Conservation (phyloP, 2,888 invertebrate genomes). For the Petrophora chlorosata region DNA sequence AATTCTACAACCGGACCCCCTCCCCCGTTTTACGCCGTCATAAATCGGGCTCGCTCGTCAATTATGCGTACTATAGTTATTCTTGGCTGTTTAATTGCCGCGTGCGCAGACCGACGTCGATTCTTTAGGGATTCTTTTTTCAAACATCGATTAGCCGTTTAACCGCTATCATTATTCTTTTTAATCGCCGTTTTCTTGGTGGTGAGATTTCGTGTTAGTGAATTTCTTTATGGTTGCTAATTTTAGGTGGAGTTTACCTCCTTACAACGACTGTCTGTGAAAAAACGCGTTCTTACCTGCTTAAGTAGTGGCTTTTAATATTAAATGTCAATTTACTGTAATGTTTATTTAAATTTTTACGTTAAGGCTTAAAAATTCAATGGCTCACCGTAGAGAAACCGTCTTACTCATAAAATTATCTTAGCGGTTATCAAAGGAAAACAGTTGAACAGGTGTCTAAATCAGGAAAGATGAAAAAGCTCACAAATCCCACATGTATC, state of each 20-base stretch:
- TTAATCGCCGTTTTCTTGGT: slow-evolving; percentile 32
- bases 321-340: too few species aligned
- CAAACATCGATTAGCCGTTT: slow-evolving; percentile 39
- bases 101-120: slow-evolving; percentile 52
- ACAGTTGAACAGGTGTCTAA: slow-evolving; percentile 1
- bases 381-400: too few species aligned
- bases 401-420: too few species aligned
- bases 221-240: background rate
- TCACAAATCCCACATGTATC: slow-evolving; percentile 11
- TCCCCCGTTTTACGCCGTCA: slow-evolving; percentile 50
- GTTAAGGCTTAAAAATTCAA: too few species aligned
- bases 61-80: slow-evolving; percentile 70
- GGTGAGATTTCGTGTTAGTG: slow-evolving; percentile 22
- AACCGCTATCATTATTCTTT: slow-evolving; percentile 37
- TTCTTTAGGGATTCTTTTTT: slow-evolving; percentile 48
- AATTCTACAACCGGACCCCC: slow-evolving; percentile 26
- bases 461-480: slow-evolving; percentile 5
- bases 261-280: too few species aligned
- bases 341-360: too few species aligned
- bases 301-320: too few species aligned
- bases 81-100: slow-evolving; percentile 75
- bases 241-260: background rate
- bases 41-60: slow-evolving; percentile 69
- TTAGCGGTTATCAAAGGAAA: too few species aligned
- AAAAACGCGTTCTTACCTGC: too few species aligned